A percentile compares a stretch with the other conserved stretches of the same genome.
phyloP scores from a whole-genome alignment of 2,113 vertebrate genomes.

The Phaethornis superciliosus region DNA sequence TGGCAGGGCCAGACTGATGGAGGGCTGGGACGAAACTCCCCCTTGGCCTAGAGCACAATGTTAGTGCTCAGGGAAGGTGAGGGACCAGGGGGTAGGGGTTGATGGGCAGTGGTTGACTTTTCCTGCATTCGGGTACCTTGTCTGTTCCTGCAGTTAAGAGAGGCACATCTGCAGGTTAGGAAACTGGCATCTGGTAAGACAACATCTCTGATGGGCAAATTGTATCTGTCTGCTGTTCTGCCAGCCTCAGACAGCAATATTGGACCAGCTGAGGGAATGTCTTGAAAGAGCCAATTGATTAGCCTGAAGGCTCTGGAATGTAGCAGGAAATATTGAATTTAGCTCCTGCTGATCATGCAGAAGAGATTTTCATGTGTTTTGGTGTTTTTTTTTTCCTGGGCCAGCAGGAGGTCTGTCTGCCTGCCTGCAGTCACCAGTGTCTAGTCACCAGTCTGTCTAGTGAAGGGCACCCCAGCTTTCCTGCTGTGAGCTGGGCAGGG shows the following conservation, averaged over 20 bases:
- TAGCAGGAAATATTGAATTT: neutral
- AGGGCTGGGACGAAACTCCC: neutral
- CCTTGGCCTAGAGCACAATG: neutral
- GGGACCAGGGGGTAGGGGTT: neutral
- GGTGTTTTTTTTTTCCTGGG: neutral
- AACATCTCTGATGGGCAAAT: neutral
- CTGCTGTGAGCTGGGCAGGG: neutral
- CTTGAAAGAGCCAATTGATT: neutral
- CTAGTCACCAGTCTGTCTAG: neutral
- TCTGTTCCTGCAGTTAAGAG: neutral
- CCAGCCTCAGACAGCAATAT: neutral
- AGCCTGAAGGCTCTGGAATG: neutral
- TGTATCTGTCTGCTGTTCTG: neutral
- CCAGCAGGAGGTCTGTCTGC: neutral
- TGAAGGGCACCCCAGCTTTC: accelerated
- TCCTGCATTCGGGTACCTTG: accelerated
- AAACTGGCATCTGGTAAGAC: neutral
- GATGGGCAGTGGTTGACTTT: neutral
- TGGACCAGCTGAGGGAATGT: neutral
- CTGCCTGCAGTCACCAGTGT: neutral
- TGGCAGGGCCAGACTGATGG: neutral
- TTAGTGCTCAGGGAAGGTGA: neutral
- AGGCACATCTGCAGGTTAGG: neutral
- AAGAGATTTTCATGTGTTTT: neutral
- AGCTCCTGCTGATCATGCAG: neutral